Conservation (phyloP, 2,888 invertebrate species). For the Hypselothyrea guttata region DNA sequence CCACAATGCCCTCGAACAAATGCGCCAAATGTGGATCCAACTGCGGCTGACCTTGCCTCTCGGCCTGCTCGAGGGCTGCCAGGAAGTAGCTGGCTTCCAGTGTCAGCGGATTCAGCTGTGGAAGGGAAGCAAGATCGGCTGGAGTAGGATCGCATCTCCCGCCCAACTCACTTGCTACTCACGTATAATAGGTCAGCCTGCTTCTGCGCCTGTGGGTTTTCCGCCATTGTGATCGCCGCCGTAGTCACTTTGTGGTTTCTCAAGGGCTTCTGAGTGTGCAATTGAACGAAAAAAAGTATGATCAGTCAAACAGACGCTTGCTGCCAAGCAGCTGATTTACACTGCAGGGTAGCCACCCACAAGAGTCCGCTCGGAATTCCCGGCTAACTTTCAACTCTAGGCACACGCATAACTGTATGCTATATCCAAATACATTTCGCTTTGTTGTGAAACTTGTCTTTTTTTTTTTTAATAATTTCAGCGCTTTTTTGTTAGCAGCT, state of each 20-base stretch:
- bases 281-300: conserved; percentile 9
- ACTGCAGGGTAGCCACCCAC: conserved; percentile 49
- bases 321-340: conserved; percentile 45
- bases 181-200: conserved; percentile 51
- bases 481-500: no score
- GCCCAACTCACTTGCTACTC: conserved; percentile 39
- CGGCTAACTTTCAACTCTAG: not conserved
- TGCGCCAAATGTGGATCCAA: conserved; percentile 65
- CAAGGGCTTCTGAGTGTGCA: no score
- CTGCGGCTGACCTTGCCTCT: conserved; percentile 27
- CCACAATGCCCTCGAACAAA: conserved; percentile 63
- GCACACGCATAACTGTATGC: no score
- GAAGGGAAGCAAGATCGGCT: no score
- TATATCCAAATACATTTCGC: no score
- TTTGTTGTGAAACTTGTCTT: no score
- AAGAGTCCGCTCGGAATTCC: conserved; percentile 14
- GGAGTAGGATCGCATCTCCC: no score
- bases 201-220: conserved; percentile 14
- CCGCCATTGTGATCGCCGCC: conserved; percentile 52
- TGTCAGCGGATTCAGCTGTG: conserved; percentile 77
- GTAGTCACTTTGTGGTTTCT: no score
- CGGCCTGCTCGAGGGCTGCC: conserved; percentile 53
- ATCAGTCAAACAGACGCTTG: conserved; percentile 17
- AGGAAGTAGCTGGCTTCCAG: conserved; percentile 72
- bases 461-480: conserved; percentile 2